These are phyloP conservation scores for Oikopleura vanhoeffeni DNA, from an alignment of 23 tunicate genomes.

Conservation along the genomic window DNA sequence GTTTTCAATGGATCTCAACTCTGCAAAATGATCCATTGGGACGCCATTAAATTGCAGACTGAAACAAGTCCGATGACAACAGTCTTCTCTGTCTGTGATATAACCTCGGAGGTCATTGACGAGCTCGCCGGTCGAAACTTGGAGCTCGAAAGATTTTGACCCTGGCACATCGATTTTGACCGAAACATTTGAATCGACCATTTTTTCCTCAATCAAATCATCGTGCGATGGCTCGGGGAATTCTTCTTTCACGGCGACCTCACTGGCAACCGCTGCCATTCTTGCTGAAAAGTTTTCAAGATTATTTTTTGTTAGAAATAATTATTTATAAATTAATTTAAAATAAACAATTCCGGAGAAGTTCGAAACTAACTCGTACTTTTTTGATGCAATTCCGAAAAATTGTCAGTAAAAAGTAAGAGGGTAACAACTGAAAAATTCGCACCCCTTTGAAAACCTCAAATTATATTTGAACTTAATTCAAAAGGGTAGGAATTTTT, in stretches of 20 bases:
- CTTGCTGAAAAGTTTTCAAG: too few species aligned
- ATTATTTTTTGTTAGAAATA: too few species aligned
- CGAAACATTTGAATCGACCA: background rate
- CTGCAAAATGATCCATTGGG: slow-evolving; percentile 70
- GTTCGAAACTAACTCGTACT: too few species aligned
- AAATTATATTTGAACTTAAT: too few species aligned
- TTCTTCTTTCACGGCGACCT: background rate
- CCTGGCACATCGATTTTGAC: background rate
- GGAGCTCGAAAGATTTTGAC: slow-evolving; percentile 6
- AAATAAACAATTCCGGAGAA: too few species aligned
- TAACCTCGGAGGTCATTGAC: slow-evolving; percentile 84
- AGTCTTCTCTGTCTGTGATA: slow-evolving; percentile 61
- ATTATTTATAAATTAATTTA: too few species aligned
- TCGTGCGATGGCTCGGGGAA: background rate
- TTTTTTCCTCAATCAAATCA: background rate
- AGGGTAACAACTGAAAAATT: too few species aligned
- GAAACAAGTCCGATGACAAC: slow-evolving; percentile 87
- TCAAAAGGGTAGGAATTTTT: too few species aligned
- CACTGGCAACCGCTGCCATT: background rate
- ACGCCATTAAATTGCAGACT: slow-evolving; percentile 49
- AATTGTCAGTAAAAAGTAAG: too few species aligned
- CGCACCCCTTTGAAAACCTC: too few species aligned
- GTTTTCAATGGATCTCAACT: slow-evolving; percentile 42
- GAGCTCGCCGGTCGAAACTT: slow-evolving; percentile 86
- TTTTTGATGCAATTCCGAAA: too few species aligned